Percentiles rank a stretch among this genome's conserved stretches.
phyloP scores from a whole-genome alignment of 1,140 invertebrate genomes.

The Neodiprion fabricii region DNA sequence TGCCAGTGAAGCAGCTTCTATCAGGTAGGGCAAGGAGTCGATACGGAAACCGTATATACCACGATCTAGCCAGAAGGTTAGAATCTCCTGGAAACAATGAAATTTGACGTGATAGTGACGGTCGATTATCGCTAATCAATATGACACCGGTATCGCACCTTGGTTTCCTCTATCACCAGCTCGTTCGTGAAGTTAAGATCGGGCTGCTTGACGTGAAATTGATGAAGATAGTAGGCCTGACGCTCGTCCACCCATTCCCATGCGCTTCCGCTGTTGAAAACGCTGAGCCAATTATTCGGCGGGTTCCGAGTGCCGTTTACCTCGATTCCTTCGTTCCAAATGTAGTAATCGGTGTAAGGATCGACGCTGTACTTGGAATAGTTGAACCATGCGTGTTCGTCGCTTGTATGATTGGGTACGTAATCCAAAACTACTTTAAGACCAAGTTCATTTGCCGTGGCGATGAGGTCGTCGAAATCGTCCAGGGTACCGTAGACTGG shows the following conservation, averaged over 20 bases:
- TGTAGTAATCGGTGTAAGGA: constrained; percentile 73
- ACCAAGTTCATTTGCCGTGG: constrained; percentile 62
- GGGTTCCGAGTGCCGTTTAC: constrained; percentile 32
- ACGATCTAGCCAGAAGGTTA: constrained; percentile 67
- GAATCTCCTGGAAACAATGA: constrained; percentile 56
- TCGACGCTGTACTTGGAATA: constrained; percentile 62
- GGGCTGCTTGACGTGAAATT: constrained; percentile 70
- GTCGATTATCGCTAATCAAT: not conserved
- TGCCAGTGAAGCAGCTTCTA: constrained; percentile 54
- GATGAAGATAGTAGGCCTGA: constrained; percentile 79
- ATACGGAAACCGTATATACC: constrained; percentile 74
- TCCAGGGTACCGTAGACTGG: constrained; percentile 74
- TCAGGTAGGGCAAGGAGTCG: constrained; percentile 62
- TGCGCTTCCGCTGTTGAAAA: constrained; percentile 71
- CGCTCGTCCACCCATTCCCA: constrained; percentile 72
- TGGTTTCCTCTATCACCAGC: constrained; percentile 63
- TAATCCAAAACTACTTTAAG: constrained; percentile 75
- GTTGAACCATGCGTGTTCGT: constrained; percentile 72
- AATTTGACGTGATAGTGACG: not conserved
- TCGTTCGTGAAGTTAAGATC: constrained; percentile 73
- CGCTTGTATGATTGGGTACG: constrained; percentile 77
- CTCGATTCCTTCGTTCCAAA: constrained; percentile 65
- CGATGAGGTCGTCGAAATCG: constrained; percentile 70
- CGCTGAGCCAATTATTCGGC: constrained; percentile 60
- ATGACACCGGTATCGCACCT: constrained; percentile 47